Evolutionary conservation across 2,888 invertebrate genomes (phyloP).

Genomic region (Artemia sinica): DNA sequence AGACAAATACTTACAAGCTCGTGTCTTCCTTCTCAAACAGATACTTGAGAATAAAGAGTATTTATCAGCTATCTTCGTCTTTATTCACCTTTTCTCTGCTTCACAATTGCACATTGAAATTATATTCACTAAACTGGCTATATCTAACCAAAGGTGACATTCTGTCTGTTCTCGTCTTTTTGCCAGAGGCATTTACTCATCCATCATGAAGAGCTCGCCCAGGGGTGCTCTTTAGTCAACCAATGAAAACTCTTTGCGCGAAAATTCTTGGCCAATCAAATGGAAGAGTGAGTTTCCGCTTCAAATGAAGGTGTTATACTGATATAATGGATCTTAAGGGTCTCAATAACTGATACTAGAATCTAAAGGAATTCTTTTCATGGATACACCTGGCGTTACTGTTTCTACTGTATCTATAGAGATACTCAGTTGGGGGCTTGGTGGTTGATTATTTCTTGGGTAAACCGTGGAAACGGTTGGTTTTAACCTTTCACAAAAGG

Average conservation of each 20-base stretch:
- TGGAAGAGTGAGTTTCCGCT: background rate
- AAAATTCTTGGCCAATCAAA: too few relatives aligned
- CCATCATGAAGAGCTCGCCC: slow-evolving; percentile 10
- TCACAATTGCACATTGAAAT: background rate
- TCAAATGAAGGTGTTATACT: slow-evolving; percentile 8
- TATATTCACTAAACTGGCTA: slow-evolving; percentile 12
- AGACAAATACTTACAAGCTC: too few relatives aligned
- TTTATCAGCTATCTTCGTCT: too few relatives aligned
- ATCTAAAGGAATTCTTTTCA: slow-evolving; percentile 8
- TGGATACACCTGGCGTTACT: slow-evolving; percentile 9
- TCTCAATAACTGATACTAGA: slow-evolving; percentile 6
- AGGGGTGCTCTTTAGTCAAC: background rate
- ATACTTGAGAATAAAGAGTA: too few relatives aligned
- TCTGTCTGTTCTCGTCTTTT: slow-evolving; percentile 10
- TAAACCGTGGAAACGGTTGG: slow-evolving; percentile 14
- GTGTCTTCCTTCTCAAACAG: too few relatives aligned
- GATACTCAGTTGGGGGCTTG: slow-evolving; percentile 3
- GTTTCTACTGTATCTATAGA: slow-evolving; percentile 14
- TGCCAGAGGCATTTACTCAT: background rate
- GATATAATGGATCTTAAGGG: slow-evolving; percentile 11
- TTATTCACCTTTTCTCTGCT: background rate
- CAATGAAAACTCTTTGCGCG: background rate
- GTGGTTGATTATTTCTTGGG: slow-evolving; percentile 13
- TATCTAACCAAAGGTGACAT: slow-evolving; percentile 9
- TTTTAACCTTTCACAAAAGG: slow-evolving; percentile 12